These are phyloP conservation scores for Plecturocebus donacophilus DNA, from an alignment of 2,113 vertebrate species.

Conservation along the genomic window DNA sequence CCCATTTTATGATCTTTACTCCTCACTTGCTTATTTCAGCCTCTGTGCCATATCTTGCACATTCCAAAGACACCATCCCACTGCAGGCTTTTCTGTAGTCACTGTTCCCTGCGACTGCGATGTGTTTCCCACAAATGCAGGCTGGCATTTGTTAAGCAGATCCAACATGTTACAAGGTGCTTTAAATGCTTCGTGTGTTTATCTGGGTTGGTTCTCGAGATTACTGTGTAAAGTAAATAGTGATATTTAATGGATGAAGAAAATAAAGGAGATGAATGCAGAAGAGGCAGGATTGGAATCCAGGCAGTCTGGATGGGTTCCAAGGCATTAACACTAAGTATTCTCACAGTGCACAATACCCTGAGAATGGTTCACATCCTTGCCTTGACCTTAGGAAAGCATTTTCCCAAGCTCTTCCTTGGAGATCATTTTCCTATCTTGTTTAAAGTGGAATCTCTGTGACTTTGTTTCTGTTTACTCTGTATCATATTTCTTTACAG, in stretches of 20 bases:
- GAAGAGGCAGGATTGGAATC: not conserved
- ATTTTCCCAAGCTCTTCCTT: not conserved
- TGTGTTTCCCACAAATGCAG: not conserved
- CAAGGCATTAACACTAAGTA: not conserved
- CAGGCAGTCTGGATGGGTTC: too few species aligned
- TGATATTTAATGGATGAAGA: not conserved
- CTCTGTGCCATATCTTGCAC: too few species aligned
- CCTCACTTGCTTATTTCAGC: not conserved
- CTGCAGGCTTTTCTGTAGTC: not conserved
- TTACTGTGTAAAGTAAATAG: not conserved
- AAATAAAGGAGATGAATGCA: too few species aligned
- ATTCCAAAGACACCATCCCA: not conserved
- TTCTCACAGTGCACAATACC: too few species aligned
- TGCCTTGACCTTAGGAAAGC: not conserved
- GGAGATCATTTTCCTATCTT: too few species aligned
- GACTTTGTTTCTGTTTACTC: not conserved
- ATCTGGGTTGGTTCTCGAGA: not conserved
- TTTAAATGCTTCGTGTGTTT: not conserved
- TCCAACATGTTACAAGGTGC: not conserved
- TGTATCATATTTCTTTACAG: not conserved
- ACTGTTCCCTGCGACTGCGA: not conserved
- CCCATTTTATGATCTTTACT: not conserved
- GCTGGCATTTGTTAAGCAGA: not conserved
- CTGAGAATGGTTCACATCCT: not conserved
- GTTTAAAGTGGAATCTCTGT: not conserved